Base-by-base conservation (phyloP, 2,888 invertebrate genomes). In the Prenolepis imparis region DNA sequence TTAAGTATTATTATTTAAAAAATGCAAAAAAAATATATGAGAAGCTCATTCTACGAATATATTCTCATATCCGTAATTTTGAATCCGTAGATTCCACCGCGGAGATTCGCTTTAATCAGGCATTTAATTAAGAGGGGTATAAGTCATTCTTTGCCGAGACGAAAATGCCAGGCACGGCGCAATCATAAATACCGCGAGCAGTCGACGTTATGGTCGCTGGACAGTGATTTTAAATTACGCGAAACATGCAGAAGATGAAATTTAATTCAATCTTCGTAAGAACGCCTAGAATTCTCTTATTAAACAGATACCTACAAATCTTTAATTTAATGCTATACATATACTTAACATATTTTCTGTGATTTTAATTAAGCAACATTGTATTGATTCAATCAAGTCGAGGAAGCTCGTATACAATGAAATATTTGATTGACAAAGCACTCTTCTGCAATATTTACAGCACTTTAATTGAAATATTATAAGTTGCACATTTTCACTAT, bases 221-320 rank as follows among this genome's bases (percentile, higher is more conserved):
- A 80, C 83, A 81, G 70, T 88, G 83, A 88, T 85, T 87, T 88
- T 78, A 82, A 87, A 88, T 88, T 84, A 87, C 82, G 75, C 84
- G 48, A 70, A 78, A 78, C 78, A n/a, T 32, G 2, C n/a, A 32
- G 66, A 81, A 68, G 78, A 66, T 74, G 81, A 84, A 87, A 88
- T 87, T 82, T 88, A 86, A 88, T 84, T 85, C 64, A 85, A 84
- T 88, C 66, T 66, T 18, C 66, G 44, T 59, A 64, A 85, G 32
- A 52, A 39, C 66, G 24, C 63, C 12, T 36, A 6, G 28, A 32
- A 52, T 59, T 59, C 59, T 21, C 15, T 28, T 36, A 18, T 24
- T 32, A 4, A 78, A 44, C 21, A 36, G 44, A 59, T 12, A 15
- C 12, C 28, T 4, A 12, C 11, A 41, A 78, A 72, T 78, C 59